phyloP scores from a whole-genome alignment of 2,113 vertebrate species.

The Ctenomys sociabilis region DNA sequence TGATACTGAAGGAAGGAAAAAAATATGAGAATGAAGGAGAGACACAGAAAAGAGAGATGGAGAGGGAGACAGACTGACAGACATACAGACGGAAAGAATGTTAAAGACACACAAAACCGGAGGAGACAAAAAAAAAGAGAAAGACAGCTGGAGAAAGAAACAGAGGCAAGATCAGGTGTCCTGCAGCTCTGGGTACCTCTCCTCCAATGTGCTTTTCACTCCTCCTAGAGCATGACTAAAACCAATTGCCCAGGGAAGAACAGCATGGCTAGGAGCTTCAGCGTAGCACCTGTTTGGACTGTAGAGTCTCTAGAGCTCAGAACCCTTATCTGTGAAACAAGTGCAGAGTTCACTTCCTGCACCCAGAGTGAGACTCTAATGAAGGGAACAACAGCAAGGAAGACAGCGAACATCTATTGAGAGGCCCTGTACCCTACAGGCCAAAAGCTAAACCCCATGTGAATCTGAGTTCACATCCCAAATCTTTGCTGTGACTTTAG shows the following conservation, averaged over 20 bases:
- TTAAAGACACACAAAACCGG: background rate
- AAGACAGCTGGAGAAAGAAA: background rate
- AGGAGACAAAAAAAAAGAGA: background rate
- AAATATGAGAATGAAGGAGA: too few relatives aligned
- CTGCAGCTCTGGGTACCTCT: background rate
- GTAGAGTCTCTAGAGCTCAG: background rate
- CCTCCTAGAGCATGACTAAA: background rate
- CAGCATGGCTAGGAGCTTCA: background rate
- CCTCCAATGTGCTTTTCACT: background rate
- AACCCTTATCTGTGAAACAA: background rate
- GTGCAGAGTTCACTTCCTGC: background rate
- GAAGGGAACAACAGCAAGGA: background rate
- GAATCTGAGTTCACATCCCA: background rate
- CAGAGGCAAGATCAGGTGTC: background rate
- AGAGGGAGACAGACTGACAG: background rate
- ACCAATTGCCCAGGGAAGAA: background rate
- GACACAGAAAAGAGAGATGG: background rate
- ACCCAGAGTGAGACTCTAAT: background rate
- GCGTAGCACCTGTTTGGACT: background rate
- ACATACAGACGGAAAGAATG: conserved; percentile 5
- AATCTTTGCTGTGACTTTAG: background rate
- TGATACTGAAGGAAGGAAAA: background rate
- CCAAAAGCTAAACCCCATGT: background rate
- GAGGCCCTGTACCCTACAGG: rapidly evolving
- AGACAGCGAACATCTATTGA: background rate